Percentiles rank a stretch among this genome's conserved stretches.
These are phyloP conservation scores for Sebastes baramenuke DNA, from an alignment of 2,797 vertebrate genomes.

Conservation along the genomic window DNA sequence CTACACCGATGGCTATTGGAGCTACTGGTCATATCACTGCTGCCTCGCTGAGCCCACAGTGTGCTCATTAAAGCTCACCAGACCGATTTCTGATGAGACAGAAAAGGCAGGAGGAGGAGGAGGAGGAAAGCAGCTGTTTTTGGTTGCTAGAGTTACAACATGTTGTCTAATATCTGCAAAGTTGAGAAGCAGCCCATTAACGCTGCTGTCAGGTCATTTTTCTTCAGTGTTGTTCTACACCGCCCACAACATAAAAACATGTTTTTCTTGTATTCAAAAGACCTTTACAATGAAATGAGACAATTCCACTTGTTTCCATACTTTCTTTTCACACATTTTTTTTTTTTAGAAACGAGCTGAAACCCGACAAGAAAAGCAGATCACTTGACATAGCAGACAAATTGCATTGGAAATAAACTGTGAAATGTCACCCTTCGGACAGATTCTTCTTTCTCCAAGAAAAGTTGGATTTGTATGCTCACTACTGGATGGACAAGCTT, in stretches of 20 bases:
- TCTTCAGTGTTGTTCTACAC: not conserved
- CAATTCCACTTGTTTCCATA: not conserved
- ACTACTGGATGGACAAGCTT: conserved; percentile 45
- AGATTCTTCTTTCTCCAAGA: conserved; percentile 18
- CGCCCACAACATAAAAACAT: not conserved
- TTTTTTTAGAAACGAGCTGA: not conserved
- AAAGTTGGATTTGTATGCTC: conserved; percentile 22
- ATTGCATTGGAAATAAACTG: not conserved
- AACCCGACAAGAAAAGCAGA: not conserved
- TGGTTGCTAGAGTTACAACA: conserved; percentile 22
- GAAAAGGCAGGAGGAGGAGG: conserved; percentile 6
- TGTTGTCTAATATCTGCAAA: conserved; percentile 17
- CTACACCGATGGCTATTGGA: conserved; percentile 28
- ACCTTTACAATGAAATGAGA: not conserved
- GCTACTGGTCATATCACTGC: conserved; percentile 59
- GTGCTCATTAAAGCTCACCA: conserved; percentile 62
- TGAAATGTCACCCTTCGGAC: conserved; percentile 25
- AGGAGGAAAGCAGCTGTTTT: conserved; percentile 32
- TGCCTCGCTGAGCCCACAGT: conserved; percentile 45
- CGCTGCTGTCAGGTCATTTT: not conserved
- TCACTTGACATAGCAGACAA: not conserved
- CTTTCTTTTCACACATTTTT: not conserved
- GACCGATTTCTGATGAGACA: conserved; percentile 43
- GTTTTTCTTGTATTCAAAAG: not conserved
- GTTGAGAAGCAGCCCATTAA: not conserved